Evolutionary conservation across 2,113 vertebrate genomes (phyloP), one percentile per base, ranked within the genome.

Genomic region (Lycaon pictus): DNA sequence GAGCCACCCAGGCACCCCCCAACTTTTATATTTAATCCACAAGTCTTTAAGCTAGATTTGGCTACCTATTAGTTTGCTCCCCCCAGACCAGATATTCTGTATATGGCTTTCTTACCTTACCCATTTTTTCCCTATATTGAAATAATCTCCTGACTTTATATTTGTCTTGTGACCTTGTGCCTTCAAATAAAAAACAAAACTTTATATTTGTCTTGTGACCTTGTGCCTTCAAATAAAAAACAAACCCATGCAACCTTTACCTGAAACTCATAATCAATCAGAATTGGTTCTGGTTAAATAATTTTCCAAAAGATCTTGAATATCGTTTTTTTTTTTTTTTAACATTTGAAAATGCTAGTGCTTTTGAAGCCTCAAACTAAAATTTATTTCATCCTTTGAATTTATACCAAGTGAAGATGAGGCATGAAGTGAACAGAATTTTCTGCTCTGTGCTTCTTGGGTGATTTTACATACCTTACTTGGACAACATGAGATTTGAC

Each of bases 401-500:
- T 27, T 94, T 51, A 69, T 19, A 37, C 8, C 25, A 95, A 51
- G 37, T 83, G 62, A 77, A 19, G 48, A 48, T 60, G 27, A 89
- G 8, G 65, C 37, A 6, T 32, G 62, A 60, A 65, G 3, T 5
- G 10, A 95, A 58, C n/a, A 91, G 77, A 95, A 17, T 1, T 56
- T 90, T 62, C 29, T 84, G 79, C 87, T 79, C 58, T 90, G 58
- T 0, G 1, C 77, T 43, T 83, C 51, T 83, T 79, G 88, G 72
- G 43, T 55, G 90, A 22, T 96, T 96, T 97, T 97, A 98, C 98
- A 88, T 98, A 99, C 98, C 98, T 99, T 97, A 99, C 98, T 99
- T 98, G 98, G 95, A 98, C 97, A 98, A 99, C 97, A n/a, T 98
- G 98, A 83, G 98, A 98, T 89, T 96, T 94, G 98, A 98, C 97